Evolutionary conservation across 2,888 invertebrate species (phyloP), one percentile per base, ranked within the genome.

Genomic region (Phyllotreta striolata): DNA sequence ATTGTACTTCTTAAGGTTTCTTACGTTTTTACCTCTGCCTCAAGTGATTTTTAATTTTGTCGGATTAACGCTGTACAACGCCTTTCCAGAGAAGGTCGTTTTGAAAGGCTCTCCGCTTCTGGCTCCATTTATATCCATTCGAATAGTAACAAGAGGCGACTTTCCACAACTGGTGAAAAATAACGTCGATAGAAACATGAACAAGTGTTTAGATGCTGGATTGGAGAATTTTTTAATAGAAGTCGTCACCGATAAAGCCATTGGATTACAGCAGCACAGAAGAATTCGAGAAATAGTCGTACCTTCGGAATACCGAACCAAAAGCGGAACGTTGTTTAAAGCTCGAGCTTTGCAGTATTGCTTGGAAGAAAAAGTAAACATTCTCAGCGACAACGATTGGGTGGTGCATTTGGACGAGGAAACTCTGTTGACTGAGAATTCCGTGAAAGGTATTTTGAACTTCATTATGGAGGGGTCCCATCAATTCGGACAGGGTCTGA

Each of bases 351-450:
- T 98, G 58, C 98, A 98, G 80, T 98, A 96, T 81, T 97, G 97
- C 77, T 85, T 97, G 59, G 97, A 98, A 82, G 93, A 93, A 75
- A 89, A 89, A 76, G 91, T 96, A 1, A 97, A 96, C 81, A 84
- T 87, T 72, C 81, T 96, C 54, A 89, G 89, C 57, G 95, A 95
- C 77, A 90, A 88, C 70, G 96, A 97, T 79, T 98, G 96, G 96
- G 91, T 98, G 76, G 95, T 96, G n/a, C 98, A 98, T 83, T 84
- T 98, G 66, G 98, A 98, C 82, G 98, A 98, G 83, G 98, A 98
- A 81, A 98, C 98, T 0, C 83, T 98, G 58, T 83, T 98, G 35
- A 97, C 97, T 5, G 95, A 95, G 77, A 95, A 96, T 80, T 91
- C 94, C 47, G 89, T 96, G 55, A 85, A 90, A 58, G 96, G 65